Base-by-base conservation (phyloP, 2,113 vertebrate species). In the Brachypodius melanocephalos region DNA sequence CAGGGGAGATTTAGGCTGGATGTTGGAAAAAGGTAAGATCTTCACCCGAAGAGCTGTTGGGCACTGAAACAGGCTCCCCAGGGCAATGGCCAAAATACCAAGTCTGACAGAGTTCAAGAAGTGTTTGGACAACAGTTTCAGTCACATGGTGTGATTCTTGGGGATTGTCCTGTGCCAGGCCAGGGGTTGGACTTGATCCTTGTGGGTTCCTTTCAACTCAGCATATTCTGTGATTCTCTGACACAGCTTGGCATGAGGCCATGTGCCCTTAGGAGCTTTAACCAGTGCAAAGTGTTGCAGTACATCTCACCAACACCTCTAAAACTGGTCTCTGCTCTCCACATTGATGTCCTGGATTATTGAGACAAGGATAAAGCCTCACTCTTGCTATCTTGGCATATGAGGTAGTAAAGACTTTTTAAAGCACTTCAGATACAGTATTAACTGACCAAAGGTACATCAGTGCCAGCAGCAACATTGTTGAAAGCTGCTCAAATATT, bases 381-480 rank as follows among this genome's bases (percentile, higher is more conserved):
- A 17, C 17, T 77, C 31, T 14, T 58, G 4, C 49, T 79, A 42
- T 19, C 36, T 66, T 42, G 49, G 25, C 24, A 29, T 29, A 46
- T 36, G 26, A 36, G 0, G 0, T 8, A 58, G 28, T 16, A 10
- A 92, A 71, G 20, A 36, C 2, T 42, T 45, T 67, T 63, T 36
- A 81, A 83, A 84, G 29, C 5, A 25, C 17, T 75, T 87, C 52
- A 61, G 25, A 42, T 31, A 17, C 25, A 61, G 17, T 22, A 68
- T 55, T 68, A 32, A 40, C 31, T 83, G 71, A 72, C 21, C n/a
- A 51, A 84, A 76, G 14, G 22, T 18, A 31, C 0, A 0, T 48
- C 32, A 71, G 28, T 5, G 5, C 9, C 42, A 67, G 52, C 21
- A 75, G 36, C 0, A 15, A n/a, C 40, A 13, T 5, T 54, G 31